Evolutionary conservation across 2,797 vertebrate genomes (phyloP).

Genomic region (Oryzias sinensis): DNA sequence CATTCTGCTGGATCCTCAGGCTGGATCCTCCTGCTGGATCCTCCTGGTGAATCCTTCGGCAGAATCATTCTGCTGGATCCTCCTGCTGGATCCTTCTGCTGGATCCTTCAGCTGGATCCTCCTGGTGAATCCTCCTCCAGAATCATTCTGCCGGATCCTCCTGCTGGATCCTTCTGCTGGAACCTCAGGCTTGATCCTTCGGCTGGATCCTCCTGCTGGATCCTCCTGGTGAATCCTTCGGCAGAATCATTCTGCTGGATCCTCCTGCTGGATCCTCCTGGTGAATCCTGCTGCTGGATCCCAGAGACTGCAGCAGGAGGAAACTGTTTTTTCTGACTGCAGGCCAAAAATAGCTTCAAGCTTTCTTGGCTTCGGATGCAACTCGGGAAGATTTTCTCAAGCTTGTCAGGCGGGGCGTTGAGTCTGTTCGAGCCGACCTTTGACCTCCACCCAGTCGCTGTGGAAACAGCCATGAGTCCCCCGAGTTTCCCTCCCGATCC

Average conservation of each 20-base stretch:
- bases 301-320: background rate
- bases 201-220: background rate
- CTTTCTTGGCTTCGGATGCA: slow-evolving; percentile 11
- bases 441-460: slow-evolving; percentile 47
- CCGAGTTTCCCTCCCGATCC: slow-evolving; percentile 10
- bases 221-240: background rate
- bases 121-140: background rate
- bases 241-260: too few species aligned
- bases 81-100: background rate
- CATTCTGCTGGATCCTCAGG: too few species aligned
- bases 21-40: background rate
- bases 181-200: too few species aligned
- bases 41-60: too few species aligned
- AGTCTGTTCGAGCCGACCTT: slow-evolving; percentile 56
- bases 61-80: background rate
- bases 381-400: slow-evolving; percentile 63
- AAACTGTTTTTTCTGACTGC: slow-evolving; percentile 9
- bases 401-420: slow-evolving; percentile 53
- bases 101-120: background rate
- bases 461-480: slow-evolving; percentile 25
- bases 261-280: background rate
- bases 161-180: background rate
- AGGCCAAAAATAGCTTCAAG: slow-evolving; percentile 13
- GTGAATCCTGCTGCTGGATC: background rate
- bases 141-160: background rate